phyloP scores from a whole-genome alignment of 2,888 invertebrate genomes.

The Dicycla oo region DNA sequence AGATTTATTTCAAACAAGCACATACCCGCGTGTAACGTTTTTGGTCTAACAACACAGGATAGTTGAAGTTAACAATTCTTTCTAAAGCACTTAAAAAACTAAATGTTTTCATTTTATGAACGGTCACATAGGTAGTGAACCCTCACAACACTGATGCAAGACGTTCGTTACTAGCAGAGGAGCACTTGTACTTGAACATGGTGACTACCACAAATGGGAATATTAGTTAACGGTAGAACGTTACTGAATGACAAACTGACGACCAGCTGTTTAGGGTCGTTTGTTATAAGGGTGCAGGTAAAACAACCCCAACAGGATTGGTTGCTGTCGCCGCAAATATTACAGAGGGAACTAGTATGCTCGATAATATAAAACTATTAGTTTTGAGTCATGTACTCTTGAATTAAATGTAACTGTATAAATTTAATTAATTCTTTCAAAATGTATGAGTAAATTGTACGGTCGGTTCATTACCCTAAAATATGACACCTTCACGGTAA shows the following conservation, averaged over 20 bases:
- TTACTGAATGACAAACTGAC: conserved; percentile 55
- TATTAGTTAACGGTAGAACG: conserved; percentile 60
- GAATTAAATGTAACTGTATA: conserved; percentile 16
- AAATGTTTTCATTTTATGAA: conserved; percentile 72
- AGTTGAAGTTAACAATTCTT: conserved; percentile 73
- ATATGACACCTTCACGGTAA: conserved; percentile 31
- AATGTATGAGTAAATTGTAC: conserved; percentile 21
- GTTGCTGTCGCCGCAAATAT: conserved; percentile 34
- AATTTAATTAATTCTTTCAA: conserved; percentile 23
- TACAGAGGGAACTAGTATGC: conserved; percentile 15
- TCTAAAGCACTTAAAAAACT: conserved; percentile 69
- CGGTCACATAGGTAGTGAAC: conserved; percentile 65
- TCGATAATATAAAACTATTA: neutral
- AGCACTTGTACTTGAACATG: conserved; percentile 53
- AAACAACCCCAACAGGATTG: conserved; percentile 69
- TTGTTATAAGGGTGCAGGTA: conserved; percentile 78
- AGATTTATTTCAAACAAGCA: conserved; percentile 15
- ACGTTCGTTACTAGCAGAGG: conserved; percentile 60
- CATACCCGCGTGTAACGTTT: conserved; percentile 70
- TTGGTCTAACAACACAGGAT: conserved; percentile 71
- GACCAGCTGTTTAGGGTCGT: conserved; percentile 66
- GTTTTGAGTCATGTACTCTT: conserved; percentile 5
- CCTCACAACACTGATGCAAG: conserved; percentile 70
- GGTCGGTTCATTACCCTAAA: conserved; percentile 42
- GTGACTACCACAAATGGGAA: conserved; percentile 53